These are phyloP conservation scores for Limonius californicus DNA, from an alignment of 1,140 invertebrate species.

Conservation along the genomic window DNA sequence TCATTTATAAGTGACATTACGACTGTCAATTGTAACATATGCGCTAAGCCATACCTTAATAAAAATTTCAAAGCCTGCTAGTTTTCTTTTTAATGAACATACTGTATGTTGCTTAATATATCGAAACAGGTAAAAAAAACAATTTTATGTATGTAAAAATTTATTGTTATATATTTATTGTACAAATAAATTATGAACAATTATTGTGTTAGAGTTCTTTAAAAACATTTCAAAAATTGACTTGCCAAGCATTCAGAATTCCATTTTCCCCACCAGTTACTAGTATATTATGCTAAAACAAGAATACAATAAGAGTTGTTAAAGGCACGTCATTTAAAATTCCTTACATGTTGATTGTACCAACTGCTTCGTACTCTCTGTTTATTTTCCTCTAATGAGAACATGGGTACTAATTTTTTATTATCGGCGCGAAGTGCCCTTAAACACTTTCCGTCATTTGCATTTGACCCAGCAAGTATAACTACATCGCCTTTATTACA, in stretches of 20 bases:
- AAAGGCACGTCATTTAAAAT: conserved; percentile 15
- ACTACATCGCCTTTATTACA: conserved; percentile 48
- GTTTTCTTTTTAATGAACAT: too few relatives aligned
- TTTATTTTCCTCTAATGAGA: conserved; percentile 58
- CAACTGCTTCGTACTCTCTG: conserved; percentile 64
- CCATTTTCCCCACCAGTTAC: conserved; percentile 65
- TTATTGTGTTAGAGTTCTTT: too few relatives aligned
- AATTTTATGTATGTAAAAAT: too few relatives aligned
- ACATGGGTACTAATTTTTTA: conserved; percentile 51
- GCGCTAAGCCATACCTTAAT: too few relatives aligned
- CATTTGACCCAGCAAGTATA: conserved; percentile 60
- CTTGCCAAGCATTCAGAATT: conserved; percentile 59
- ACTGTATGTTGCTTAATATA: too few relatives aligned
- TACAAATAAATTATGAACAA: too few relatives aligned
- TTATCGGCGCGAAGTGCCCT: conserved; percentile 54
- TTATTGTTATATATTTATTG: too few relatives aligned
- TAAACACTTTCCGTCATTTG: conserved; percentile 48
- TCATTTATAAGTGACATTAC: too few relatives aligned
- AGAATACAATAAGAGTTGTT: conserved; percentile 5
- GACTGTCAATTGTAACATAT: too few relatives aligned
- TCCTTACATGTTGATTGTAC: conserved; percentile 56
- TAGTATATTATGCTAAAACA: conserved; percentile 53
- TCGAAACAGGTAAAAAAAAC: too few relatives aligned
- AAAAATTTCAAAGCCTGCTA: too few relatives aligned
- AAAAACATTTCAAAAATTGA: background rate